Percentiles rank a stretch among this genome's conserved stretches.
phyloP scores from a whole-genome alignment of 1,140 invertebrate genomes.

The Panagrolaimus sp. region DNA sequence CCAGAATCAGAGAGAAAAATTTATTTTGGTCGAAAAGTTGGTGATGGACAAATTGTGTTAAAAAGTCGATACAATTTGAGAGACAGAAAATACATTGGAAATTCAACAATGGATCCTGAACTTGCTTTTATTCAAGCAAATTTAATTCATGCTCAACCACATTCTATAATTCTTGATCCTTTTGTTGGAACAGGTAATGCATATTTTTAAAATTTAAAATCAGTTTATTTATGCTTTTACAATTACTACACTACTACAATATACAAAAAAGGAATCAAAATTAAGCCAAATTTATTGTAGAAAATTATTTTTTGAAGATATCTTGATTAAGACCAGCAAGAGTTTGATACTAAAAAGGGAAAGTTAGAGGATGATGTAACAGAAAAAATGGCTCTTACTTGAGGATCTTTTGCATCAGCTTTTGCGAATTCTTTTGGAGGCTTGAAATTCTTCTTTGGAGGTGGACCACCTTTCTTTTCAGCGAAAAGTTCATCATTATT shows the following conservation, averaged over 20 bases:
- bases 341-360: slow-evolving; percentile 41
- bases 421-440: slow-evolving; percentile 30
- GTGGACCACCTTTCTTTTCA: slow-evolving; percentile 23
- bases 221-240: slow-evolving; percentile 20
- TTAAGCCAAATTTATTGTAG: too few species aligned
- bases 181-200: slow-evolving; percentile 62
- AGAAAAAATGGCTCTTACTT: slow-evolving; percentile 29
- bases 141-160: slow-evolving; percentile 55
- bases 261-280: too few species aligned
- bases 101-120: slow-evolving; percentile 64
- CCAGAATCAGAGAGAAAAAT: slow-evolving; percentile 21
- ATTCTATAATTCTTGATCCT: slow-evolving; percentile 61
- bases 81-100: slow-evolving; percentile 59
- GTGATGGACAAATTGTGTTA: slow-evolving; percentile 59
- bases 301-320: slow-evolving; percentile 35
- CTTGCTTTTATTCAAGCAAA: slow-evolving; percentile 63
- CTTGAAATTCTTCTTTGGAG: slow-evolving; percentile 36
- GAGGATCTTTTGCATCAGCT: slow-evolving; percentile 37
- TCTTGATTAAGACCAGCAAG: slow-evolving; percentile 36
- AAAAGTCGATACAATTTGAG: slow-evolving; percentile 60
- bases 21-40: slow-evolving; percentile 55
- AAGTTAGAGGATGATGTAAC: slow-evolving; percentile 29
- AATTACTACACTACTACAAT: neutral
- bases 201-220: slow-evolving; percentile 1
- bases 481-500: slow-evolving; percentile 32